These are phyloP conservation scores for Desmophyllum pertusum DNA, from an alignment of 92 coral and sea anemone species.

Conservation along the genomic window DNA sequence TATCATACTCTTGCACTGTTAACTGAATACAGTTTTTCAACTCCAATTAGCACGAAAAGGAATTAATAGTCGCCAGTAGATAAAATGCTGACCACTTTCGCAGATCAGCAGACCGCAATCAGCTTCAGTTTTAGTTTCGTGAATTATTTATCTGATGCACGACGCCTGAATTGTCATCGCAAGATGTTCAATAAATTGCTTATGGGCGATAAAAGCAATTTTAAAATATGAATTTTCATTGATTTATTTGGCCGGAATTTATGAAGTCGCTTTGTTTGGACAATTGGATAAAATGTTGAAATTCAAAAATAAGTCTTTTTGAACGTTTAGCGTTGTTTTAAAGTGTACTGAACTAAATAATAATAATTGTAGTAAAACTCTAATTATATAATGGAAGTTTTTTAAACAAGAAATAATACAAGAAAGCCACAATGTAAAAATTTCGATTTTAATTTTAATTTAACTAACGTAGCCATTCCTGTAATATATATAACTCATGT, in stretches of 20 bases:
- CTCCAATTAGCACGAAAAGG: background rate
- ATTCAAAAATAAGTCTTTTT: background rate
- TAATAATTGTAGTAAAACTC: background rate
- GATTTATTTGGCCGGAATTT: background rate
- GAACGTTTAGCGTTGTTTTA: background rate
- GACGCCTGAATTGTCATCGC: background rate
- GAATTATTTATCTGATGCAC: constrained; percentile 1
- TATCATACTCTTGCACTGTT: background rate
- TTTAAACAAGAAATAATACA: background rate
- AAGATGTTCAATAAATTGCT: background rate
- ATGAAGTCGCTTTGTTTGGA: background rate
- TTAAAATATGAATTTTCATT: background rate
- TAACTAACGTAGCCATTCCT: background rate
- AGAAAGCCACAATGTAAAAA: background rate
- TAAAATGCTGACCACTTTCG: background rate
- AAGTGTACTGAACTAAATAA: background rate
- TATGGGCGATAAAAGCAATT: background rate
- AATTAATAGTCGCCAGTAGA: background rate
- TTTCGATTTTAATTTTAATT: background rate
- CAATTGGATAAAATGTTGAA: background rate
- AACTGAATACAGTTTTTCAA: background rate
- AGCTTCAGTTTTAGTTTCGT: background rate
- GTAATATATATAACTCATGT: background rate
- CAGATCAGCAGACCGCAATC: background rate
- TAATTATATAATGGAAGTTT: background rate